Evolutionary conservation across 23 tunicate species (phyloP).

Genomic region (Styela plicata): DNA sequence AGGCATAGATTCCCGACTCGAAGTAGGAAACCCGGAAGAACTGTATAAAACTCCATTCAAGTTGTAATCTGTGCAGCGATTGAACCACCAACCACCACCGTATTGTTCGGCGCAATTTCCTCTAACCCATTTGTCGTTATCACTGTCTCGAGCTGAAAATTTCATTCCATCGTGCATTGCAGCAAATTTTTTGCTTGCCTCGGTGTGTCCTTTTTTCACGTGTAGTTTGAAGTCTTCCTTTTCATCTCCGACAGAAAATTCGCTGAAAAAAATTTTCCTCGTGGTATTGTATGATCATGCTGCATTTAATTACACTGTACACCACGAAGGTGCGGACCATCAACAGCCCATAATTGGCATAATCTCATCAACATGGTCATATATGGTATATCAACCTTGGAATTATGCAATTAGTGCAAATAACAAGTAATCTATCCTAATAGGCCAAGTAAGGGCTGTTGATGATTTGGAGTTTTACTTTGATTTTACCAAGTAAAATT

Average conservation of each 20-base stretch:
- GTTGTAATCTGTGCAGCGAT: slow-evolving; percentile 15
- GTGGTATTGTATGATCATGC: not conserved
- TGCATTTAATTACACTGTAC: not conserved
- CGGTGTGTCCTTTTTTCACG: not conserved
- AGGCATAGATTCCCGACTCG: not conserved
- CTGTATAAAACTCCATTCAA: not conserved
- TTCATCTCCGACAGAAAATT: not conserved
- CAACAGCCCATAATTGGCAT: not conserved
- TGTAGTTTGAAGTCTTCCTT: not conserved
- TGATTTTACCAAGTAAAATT: too few species aligned
- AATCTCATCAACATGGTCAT: not conserved
- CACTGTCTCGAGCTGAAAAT: not conserved
- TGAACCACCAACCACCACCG: slow-evolving; percentile 25
- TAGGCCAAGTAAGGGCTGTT: too few species aligned
- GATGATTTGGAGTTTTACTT: too few species aligned
- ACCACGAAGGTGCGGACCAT: not conserved
- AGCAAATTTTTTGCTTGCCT: not conserved
- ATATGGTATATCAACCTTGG: too few species aligned
- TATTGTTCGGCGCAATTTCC: not conserved
- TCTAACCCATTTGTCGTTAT: slow-evolving; percentile 1
- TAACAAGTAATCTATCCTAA: too few species aligned
- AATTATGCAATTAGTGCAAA: not conserved
- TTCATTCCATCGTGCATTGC: slow-evolving; percentile 16
- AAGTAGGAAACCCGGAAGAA: not conserved
- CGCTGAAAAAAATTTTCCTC: not conserved